Base-by-base conservation (phyloP, 2,888 invertebrate genomes). In the Nemapogon koenigi region DNA sequence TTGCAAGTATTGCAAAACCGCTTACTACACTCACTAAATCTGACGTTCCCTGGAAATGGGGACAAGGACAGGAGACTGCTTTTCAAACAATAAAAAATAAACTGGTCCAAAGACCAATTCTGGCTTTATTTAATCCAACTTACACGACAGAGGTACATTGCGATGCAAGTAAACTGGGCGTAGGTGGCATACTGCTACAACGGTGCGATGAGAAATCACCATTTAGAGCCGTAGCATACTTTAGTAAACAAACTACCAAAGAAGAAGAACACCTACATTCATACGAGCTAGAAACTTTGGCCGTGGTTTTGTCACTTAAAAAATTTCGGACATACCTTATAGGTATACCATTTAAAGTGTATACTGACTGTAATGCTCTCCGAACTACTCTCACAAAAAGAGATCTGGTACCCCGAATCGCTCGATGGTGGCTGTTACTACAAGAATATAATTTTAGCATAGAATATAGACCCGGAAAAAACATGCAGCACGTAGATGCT, bases 201-300 rank as follows among this genome's bases (percentile, higher is more conserved):
- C n/a, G n/a, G n/a, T n/a, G n/a, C n/a, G n/a, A n/a, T n/a, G n/a
- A n/a, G n/a, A n/a, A n/a, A n/a, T n/a, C n/a, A n/a, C n/a, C n/a
- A n/a, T n/a, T n/a, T 43, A 47, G 33, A 35, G 51, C 51, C 2
- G 49, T 62, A 3, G 47, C 49, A 3, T 63, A 53, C 41, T 52
- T 46, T 16, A 58, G 56, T 28, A 45, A 52, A 8, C 52, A 52
- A 33, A 51, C 59, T 2, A 49, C 48, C 1, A 43, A 40, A 4
- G 43, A 49, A 2, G 62, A 67, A 43, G 58, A 57, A 17, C 54
- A 54, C 25, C n/a, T n/a, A n/a, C n/a, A n/a, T n/a, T 52, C 52
- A 1, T 56, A 52, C 15, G 63, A 67, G 25, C 41, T 55, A 15
- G 60, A 68, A 37, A 51, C 50, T 3, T 43, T 66, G 6, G 62